A percentile compares a stretch with the other conserved stretches of the same genome.
phyloP scores from a whole-genome alignment of 2,888 invertebrate species.

The Troglohyphantes excavatus region DNA sequence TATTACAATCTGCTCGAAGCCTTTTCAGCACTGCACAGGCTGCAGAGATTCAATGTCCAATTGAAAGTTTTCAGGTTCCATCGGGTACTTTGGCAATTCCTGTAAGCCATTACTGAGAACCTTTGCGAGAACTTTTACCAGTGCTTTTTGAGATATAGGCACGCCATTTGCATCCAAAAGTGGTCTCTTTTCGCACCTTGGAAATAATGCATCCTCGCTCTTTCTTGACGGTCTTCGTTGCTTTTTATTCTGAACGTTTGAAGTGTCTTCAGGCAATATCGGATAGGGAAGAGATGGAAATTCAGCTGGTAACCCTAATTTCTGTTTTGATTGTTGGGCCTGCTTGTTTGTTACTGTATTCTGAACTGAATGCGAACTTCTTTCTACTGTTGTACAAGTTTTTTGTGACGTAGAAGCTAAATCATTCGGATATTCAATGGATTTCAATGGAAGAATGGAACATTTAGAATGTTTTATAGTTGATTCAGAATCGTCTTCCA shows the following conservation, averaged over 20 bases:
- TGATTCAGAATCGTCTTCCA: no score
- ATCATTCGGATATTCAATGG: background rate
- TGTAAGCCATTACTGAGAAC: background rate
- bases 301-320: background rate
- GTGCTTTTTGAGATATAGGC: background rate
- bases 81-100: background rate
- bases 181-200: background rate
- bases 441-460: background rate
- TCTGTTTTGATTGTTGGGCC: no score
- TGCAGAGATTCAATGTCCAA: no score
- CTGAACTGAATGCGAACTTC: background rate
- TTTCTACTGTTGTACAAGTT: no score
- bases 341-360: no score
- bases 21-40: no score
- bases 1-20: no score
- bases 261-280: no score
- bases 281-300: background rate
- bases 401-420: no score
- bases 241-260: background rate
- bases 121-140: background rate
- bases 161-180: background rate
- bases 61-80: no score
- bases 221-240: background rate
- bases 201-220: background rate
- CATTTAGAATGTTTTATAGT: no score